Evolutionary conservation across 2,888 invertebrate species (phyloP), one percentile per base, ranked within the genome.

Genomic region (Physocephala rufipes): DNA sequence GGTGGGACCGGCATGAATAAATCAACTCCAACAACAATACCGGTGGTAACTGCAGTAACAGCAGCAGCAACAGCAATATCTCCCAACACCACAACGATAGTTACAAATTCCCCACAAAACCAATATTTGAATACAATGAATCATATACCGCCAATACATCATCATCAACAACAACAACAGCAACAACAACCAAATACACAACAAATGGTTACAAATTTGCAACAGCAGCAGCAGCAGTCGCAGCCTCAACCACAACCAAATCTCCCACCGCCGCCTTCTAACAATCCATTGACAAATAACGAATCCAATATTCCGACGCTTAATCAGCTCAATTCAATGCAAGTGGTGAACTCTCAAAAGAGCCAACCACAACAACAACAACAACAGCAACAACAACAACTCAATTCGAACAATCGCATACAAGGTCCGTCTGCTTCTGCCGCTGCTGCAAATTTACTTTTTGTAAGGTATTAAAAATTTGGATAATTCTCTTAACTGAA

Each of bases 391-490:
- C 69, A 76, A 76, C 74, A 77, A 75, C 73, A 67, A 74, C 73
- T n/a, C n/a, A n/a, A n/a, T 73, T 74, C 72, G 73, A 79, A 80
- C 74, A 81, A 80, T 77, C 79, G 81, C 73, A 80, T 81, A 73
- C 84, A 82, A 78, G 78, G 79, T 36, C n/a, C n/a, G n/a, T n/a
- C 80, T 72, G 76, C 80, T 72, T 76, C 80, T 71, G 74, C 76
- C 71, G 75, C 67, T 74, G 78, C 80, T 71, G 76, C 82, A 75
- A 85, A 82, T 80, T 81, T 85, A 81, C 80, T 85, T 74, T 84
- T 85, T 82, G 83, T 85, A 84, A 85, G 85, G 85, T 85, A 85
- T 77, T 84, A 74, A 82, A n/a, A 70, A 71, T 70, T 72, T 71
- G 68, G 49, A 69, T 65, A 73, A 36, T 71, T 71, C 73, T 74